These are phyloP conservation scores for Disparrhopalites patrizii DNA, from an alignment of 2,888 invertebrate species.

Conservation along the genomic window DNA sequence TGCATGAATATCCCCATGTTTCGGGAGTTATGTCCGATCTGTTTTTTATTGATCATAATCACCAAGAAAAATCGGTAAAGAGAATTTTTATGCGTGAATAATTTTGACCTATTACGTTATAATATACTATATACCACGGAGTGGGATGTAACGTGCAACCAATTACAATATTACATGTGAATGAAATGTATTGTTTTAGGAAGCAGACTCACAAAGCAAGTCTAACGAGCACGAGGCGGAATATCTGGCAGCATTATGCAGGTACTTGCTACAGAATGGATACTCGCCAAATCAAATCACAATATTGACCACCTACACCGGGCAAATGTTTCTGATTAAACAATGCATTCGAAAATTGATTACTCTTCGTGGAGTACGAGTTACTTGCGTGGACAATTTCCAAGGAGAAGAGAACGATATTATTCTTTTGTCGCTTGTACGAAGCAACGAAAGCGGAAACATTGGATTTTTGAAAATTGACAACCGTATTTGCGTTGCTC, in stretches of 20 bases:
- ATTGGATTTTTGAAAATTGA: constrained; percentile 68
- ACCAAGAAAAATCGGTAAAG: constrained; percentile 59
- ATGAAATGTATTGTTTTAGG: constrained; percentile 47
- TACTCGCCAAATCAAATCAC: constrained; percentile 64
- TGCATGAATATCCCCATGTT: constrained; percentile 58
- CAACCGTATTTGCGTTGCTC: constrained; percentile 72
- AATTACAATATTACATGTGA: background rate
- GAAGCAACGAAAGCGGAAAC: constrained; percentile 64
- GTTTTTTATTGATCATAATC: constrained; percentile 64
- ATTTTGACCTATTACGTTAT: too few relatives aligned
- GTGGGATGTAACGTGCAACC: background rate
- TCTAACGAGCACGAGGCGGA: constrained; percentile 63
- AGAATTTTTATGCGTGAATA: too few relatives aligned
- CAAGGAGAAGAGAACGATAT: constrained; percentile 78
- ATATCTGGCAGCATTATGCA: constrained; percentile 61
- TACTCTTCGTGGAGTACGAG: constrained; percentile 56
- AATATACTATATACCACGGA: too few relatives aligned
- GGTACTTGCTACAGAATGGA: constrained; percentile 61
- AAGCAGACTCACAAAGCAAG: constrained; percentile 59
- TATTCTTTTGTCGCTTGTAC: constrained; percentile 71
- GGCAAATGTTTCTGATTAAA: constrained; percentile 62
- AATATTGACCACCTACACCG: constrained; percentile 67
- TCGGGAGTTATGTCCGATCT: constrained; percentile 61
- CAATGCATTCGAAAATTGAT: too few relatives aligned
- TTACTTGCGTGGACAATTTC: constrained; percentile 71